Evolutionary conservation across 2,797 vertebrate genomes (phyloP).

Genomic region (Mormyrops boulengeri): DNA sequence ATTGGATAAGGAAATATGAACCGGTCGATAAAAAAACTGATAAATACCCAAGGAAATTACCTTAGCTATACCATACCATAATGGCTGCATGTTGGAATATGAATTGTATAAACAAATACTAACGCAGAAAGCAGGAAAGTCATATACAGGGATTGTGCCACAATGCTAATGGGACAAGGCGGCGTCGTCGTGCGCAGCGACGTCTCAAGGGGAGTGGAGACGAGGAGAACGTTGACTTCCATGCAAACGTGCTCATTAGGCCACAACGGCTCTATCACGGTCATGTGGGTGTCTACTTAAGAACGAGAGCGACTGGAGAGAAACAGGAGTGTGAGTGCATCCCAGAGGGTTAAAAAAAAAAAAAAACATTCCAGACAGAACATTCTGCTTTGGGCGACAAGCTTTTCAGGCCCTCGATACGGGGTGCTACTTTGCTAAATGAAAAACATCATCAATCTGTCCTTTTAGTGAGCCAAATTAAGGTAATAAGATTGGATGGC

Average conservation of each 20-base stretch:
- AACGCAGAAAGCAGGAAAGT: neutral
- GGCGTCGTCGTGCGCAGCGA: neutral
- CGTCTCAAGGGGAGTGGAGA: slow-evolving; percentile 1
- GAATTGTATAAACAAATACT: neutral
- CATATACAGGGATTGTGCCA: neutral
- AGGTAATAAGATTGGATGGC: neutral
- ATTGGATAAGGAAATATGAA: neutral
- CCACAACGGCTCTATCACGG: slow-evolving; percentile 47
- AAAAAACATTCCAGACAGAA: slow-evolving; percentile 47
- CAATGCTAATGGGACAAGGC: neutral
- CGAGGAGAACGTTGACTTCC: slow-evolving; percentile 49
- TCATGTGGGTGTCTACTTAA: slow-evolving; percentile 66
- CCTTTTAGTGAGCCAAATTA: neutral
- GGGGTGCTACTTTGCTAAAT: neutral
- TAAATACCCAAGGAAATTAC: neutral
- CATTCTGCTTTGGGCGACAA: slow-evolving; percentile 31
- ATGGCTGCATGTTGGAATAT: neutral
- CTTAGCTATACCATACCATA: neutral
- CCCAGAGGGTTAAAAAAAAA: slow-evolving; percentile 48
- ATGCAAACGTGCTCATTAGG: slow-evolving; percentile 63
- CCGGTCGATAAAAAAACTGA: neutral
- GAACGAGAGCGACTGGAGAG: slow-evolving; percentile 45
- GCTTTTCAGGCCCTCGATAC: neutral
- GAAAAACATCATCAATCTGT: neutral
- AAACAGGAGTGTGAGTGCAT: slow-evolving; percentile 43